Conservation (phyloP, 2,888 invertebrate genomes). For the Euplexia lucipara region DNA sequence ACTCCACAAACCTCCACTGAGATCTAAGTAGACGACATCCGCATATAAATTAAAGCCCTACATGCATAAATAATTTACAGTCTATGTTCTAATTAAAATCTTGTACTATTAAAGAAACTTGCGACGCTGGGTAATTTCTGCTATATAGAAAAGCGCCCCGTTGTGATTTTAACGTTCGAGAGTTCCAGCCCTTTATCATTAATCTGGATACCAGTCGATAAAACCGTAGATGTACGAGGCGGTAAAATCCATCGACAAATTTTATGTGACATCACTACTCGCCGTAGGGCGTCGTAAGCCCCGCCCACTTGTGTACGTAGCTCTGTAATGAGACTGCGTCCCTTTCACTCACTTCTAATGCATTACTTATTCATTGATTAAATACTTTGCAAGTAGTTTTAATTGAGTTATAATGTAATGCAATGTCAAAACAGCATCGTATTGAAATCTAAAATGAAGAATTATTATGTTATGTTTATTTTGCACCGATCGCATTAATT, state of each 20-base stretch:
- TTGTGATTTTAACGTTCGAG: constrained; percentile 76
- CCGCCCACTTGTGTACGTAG: constrained; percentile 77
- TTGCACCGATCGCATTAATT: neutral
- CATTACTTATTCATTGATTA: constrained; percentile 46
- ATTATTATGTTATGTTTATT: constrained; percentile 8
- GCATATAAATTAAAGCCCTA: constrained; percentile 58
- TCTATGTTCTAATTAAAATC: constrained; percentile 81
- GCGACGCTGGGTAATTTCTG: constrained; percentile 68
- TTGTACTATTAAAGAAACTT: constrained; percentile 78
- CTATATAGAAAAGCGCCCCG: constrained; percentile 79
- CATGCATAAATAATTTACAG: constrained; percentile 51
- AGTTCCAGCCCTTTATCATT: constrained; percentile 66
- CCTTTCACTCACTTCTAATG: constrained; percentile 73
- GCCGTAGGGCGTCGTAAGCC: constrained; percentile 72
- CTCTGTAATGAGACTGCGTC: constrained; percentile 77
- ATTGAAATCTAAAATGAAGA: neutral
- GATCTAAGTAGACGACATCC: constrained; percentile 51
- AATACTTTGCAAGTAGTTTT: constrained; percentile 24
- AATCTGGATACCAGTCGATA: constrained; percentile 75
- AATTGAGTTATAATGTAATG: constrained; percentile 17
- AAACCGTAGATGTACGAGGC: constrained; percentile 71
- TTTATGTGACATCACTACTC: constrained; percentile 82
- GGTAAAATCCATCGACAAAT: constrained; percentile 81
- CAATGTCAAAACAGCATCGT: constrained; percentile 7
- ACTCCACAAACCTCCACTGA: constrained; percentile 30